Conservation (phyloP, 2,113 vertebrate species). For the Lamprologus ornatipinnis region DNA sequence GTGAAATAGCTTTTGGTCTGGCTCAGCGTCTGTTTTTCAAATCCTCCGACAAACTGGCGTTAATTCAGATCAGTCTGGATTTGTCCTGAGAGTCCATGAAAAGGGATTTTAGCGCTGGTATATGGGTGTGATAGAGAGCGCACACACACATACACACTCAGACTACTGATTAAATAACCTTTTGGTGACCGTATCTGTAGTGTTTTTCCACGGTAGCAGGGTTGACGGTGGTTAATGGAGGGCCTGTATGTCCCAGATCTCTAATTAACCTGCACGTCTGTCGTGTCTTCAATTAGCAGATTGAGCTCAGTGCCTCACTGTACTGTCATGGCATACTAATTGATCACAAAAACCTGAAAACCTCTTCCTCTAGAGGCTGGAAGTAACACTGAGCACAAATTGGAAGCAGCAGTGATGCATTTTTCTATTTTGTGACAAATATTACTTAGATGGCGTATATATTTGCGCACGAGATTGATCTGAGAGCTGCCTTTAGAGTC, state of each 20-base stretch:
- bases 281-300: not conserved
- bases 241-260: not conserved
- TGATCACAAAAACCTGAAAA: not conserved
- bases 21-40: not conserved
- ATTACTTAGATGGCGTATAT: not conserved
- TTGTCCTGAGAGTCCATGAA: not conserved
- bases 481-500: not conserved
- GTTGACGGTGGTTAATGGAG: not conserved
- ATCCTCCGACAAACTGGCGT: not conserved
- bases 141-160: not conserved
- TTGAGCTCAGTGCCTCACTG: not conserved
- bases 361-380: not conserved
- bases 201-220: not conserved
- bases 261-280: constrained; percentile 5
- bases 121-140: not conserved
- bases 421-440: not conserved
- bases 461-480: not conserved
- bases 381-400: not conserved
- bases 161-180: not conserved
- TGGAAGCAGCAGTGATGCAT: not conserved
- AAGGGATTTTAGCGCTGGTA: not conserved
- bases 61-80: not conserved
- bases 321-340: not conserved
- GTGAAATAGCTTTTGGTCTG: not conserved
- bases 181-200: not conserved